phyloP scores from a whole-genome alignment of 1,140 invertebrate species.

The Drosophila watanabei region DNA sequence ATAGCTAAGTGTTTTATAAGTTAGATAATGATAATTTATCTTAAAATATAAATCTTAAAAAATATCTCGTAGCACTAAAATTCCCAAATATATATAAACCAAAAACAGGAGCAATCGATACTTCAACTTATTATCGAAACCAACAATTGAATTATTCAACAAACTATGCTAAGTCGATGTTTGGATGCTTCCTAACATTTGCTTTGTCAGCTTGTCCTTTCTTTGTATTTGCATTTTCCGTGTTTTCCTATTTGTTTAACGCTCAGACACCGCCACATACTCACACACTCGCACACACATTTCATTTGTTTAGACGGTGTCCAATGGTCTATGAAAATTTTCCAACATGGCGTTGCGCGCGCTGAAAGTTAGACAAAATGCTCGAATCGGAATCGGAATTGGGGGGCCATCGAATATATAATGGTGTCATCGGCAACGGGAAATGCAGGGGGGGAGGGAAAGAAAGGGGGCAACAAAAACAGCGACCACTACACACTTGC shows the following conservation, averaged over 20 bases:
- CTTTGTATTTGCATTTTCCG: conserved; percentile 45
- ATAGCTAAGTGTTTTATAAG: too few species aligned
- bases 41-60: not conserved
- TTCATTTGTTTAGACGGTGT: conserved; percentile 78
- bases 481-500: conserved; percentile 48
- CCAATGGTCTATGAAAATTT: conserved; percentile 78
- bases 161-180: conserved; percentile 71
- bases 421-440: not conserved
- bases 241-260: conserved; percentile 46
- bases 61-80: too few species aligned
- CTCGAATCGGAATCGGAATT: conserved; percentile 4
- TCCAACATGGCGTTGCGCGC: conserved; percentile 66
- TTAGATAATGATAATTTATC: too few species aligned
- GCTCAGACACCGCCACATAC: conserved; percentile 14
- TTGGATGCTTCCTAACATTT: conserved; percentile 30
- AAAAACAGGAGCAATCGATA: not conserved
- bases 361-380: conserved; percentile 61
- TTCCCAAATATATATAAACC: not conserved
- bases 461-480: conserved; percentile 7
- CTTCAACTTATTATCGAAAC: conserved; percentile 5
- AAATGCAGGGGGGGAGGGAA: not conserved
- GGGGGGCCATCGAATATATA: conserved; percentile 11
- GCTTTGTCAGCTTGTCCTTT: conserved; percentile 22
- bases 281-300: conserved; percentile 4
- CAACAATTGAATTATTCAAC: conserved; percentile 62